These are phyloP conservation scores for Malacosoma neustria DNA, from an alignment of 2,888 invertebrate species.

Conservation along the genomic window DNA sequence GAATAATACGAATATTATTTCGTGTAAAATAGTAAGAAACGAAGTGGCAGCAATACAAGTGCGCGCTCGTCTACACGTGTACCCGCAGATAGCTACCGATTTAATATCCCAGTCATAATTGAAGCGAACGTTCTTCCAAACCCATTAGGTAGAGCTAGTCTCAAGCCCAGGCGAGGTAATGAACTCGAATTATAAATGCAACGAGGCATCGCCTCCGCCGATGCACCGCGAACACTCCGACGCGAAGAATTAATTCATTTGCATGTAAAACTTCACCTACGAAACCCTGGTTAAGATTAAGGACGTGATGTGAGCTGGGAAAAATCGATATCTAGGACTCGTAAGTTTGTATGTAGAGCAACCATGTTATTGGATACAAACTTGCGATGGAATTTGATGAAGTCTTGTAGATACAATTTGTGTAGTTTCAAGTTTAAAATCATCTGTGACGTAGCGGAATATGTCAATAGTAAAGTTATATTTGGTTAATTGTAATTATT, in stretches of 20 bases:
- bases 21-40: no score
- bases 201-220: slow-evolving; percentile 59
- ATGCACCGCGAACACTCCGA: slow-evolving; percentile 54
- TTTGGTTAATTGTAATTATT: no score
- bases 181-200: slow-evolving; percentile 73
- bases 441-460: no score
- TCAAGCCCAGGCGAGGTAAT: slow-evolving; percentile 56
- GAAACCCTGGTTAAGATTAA: slow-evolving; percentile 47
- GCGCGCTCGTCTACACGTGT: slow-evolving; percentile 14
- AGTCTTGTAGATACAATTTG: neutral
- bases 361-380: neutral
- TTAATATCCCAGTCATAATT: slow-evolving; percentile 67
- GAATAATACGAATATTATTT: no score
- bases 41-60: neutral
- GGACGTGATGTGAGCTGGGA: slow-evolving; percentile 5
- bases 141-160: slow-evolving; percentile 56
- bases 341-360: neutral
- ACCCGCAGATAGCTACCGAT: slow-evolving; percentile 44
- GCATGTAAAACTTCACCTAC: slow-evolving; percentile 67
- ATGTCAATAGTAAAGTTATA: no score
- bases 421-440: no score
- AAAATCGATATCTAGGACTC: slow-evolving; percentile 3
- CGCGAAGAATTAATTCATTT: slow-evolving; percentile 73
- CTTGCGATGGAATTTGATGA: neutral
- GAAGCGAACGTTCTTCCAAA: slow-evolving; percentile 66